Percentiles rank a stretch among this genome's conserved stretches.
phyloP scores from a whole-genome alignment of 2,888 invertebrate species.

The Phrixothrix hirtus region DNA sequence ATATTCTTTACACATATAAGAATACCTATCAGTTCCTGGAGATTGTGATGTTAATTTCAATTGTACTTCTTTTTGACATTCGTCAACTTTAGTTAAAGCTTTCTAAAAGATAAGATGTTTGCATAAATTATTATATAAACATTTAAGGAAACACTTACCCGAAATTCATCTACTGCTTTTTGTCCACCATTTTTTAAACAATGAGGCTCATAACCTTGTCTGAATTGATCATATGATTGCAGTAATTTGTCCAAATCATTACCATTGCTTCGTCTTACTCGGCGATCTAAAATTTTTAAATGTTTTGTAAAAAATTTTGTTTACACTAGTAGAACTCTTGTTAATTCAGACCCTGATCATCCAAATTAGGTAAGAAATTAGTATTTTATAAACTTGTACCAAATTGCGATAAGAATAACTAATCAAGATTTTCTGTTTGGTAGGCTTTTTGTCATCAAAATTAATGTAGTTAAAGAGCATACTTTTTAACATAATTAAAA shows the following conservation, averaged over 20 bases:
- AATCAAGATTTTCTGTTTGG: no score
- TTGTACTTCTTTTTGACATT: conserved; percentile 5
- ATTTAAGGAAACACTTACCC: conserved; percentile 1
- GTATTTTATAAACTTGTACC: no score
- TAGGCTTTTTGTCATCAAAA: no score
- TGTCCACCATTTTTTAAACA: conserved; percentile 13
- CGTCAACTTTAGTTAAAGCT: conserved; percentile 5
- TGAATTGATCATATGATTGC: background rate
- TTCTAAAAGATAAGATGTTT: no score
- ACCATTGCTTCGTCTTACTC: background rate
- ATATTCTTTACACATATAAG: conserved; percentile 13
- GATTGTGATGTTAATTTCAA: background rate
- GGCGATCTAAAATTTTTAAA: conserved; percentile 4
- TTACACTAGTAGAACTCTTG: no score
- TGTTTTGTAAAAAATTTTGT: no score
- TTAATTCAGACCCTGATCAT: no score
- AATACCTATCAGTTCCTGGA: conserved; percentile 6
- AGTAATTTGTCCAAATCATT: background rate
- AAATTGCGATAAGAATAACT: no score
- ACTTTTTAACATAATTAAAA: no score
- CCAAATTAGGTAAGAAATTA: no score
- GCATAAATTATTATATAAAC: background rate
- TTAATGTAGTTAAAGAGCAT: no score
- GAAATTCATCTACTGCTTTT: conserved; percentile 9
- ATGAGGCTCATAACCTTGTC: conserved; percentile 9